These are phyloP conservation scores for Dryococelus australis DNA, from an alignment of 2,888 invertebrate species.

Conservation along the genomic window DNA sequence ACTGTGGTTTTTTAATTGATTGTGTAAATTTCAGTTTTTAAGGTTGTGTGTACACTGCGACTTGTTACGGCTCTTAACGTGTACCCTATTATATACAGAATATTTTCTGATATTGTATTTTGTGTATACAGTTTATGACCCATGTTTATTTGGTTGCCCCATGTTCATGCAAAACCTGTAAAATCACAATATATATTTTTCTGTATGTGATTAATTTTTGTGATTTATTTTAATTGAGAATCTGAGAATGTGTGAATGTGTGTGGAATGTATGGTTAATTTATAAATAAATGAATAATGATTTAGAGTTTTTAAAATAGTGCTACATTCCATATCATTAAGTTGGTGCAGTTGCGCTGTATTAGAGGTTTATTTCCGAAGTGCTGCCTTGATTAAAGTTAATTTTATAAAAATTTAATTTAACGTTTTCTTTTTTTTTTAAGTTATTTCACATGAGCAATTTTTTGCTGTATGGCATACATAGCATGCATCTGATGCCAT, in stretches of 20 bases:
- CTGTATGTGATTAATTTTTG: not conserved
- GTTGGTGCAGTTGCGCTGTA: too few species aligned
- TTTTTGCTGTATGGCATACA: too few species aligned
- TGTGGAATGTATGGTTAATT: not conserved
- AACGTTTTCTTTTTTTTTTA: too few species aligned
- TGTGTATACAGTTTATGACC: not conserved
- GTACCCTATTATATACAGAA: not conserved
- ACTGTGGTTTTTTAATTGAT: too few species aligned
- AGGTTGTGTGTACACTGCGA: not conserved
- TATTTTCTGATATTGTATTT: not conserved
- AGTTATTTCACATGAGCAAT: too few species aligned
- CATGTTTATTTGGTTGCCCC: not conserved
- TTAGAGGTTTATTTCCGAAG: too few species aligned
- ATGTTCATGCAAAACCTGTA: not conserved
- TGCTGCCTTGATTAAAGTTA: too few species aligned
- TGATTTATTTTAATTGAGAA: not conserved
- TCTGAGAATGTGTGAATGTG: not conserved
- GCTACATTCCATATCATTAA: too few species aligned
- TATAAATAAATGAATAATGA: not conserved
- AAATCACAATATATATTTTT: not conserved
- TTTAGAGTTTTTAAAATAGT: not conserved
- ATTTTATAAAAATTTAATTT: too few species aligned
- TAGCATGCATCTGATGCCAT: too few species aligned
- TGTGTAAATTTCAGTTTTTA: too few species aligned
- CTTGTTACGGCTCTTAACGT: not conserved